Conservation (phyloP, 2,888 invertebrate species). For the Sussaba pulchella region DNA sequence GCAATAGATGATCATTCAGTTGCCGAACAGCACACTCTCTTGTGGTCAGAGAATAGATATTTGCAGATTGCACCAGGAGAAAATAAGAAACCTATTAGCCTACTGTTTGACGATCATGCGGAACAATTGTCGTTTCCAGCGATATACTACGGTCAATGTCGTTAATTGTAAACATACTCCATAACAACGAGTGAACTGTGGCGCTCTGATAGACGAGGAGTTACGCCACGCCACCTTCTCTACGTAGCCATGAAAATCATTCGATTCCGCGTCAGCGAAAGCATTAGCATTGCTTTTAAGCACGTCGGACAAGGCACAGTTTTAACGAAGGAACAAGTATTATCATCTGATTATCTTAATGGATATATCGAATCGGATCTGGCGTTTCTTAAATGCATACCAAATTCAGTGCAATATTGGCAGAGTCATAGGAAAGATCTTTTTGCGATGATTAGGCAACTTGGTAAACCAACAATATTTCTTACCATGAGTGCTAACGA, state of each 20-base stretch:
- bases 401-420: conserved; percentile 44
- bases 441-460: conserved; percentile 39
- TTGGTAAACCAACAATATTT: conserved; percentile 43
- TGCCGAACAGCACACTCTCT: conserved; percentile 68
- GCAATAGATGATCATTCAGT: conserved; percentile 69
- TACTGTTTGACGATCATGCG: conserved; percentile 80
- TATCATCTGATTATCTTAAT: too few species aligned
- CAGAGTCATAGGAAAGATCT: conserved; percentile 29
- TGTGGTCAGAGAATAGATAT: conserved; percentile 67
- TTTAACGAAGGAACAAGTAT: too few species aligned
- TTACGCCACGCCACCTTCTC: conserved; percentile 75
- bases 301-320: not conserved
- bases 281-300: conserved; percentile 46
- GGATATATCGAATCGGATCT: not conserved
- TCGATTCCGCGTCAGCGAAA: conserved; percentile 69
- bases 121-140: conserved; percentile 82
- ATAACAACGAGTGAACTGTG: conserved; percentile 81
- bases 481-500: conserved; percentile 41
- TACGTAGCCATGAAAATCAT: conserved; percentile 82
- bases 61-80: conserved; percentile 69
- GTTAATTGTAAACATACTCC: conserved; percentile 76
- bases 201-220: conserved; percentile 80
- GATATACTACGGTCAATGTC: conserved; percentile 81
- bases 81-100: conserved; percentile 72
- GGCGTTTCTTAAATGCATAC: conserved; percentile 22